Conservation (phyloP, 2,888 invertebrate genomes). For the Creontiades dilutus region DNA sequence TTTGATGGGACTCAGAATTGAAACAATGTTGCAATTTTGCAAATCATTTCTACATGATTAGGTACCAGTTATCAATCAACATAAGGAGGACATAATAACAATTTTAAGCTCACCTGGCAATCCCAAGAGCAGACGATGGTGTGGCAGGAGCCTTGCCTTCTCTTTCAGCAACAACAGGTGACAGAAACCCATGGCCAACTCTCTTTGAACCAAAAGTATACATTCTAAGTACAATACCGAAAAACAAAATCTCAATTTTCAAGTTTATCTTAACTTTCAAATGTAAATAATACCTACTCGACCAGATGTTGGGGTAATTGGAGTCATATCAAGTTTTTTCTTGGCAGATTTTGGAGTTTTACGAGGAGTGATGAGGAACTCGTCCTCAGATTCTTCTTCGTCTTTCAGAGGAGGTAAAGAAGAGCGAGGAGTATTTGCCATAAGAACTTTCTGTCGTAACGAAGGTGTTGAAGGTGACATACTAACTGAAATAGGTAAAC, state of each 20-base stretch:
- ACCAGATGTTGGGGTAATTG: conserved; percentile 46
- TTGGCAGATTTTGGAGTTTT: conserved; percentile 69
- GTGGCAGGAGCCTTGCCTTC: conserved; percentile 26
- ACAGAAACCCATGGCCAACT: conserved; percentile 73
- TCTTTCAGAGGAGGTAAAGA: conserved; percentile 31
- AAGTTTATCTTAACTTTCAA: background rate
- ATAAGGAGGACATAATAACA: conserved; percentile 67
- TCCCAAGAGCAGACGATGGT: conserved; percentile 60
- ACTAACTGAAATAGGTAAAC: conserved; percentile 63
- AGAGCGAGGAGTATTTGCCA: conserved; percentile 66
- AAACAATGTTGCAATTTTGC: too few species aligned
- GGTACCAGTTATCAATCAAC: too few species aligned
- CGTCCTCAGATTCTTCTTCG: conserved; percentile 43
- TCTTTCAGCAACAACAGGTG: conserved; percentile 75
- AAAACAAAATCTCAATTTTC: background rate
- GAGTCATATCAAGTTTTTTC: conserved; percentile 72
- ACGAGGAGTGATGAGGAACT: conserved; percentile 57
- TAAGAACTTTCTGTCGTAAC: conserved; percentile 71
- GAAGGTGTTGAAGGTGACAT: conserved; percentile 68
- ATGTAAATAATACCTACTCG: conserved; percentile 21
- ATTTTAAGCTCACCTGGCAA: conserved; percentile 62
- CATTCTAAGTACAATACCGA: background rate
- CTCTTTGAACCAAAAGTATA: conserved; percentile 56
- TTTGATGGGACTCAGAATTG: too few species aligned
- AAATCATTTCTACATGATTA: too few species aligned